A percentile compares a stretch with the other conserved stretches of the same genome.
Evolutionary conservation across 1,140 invertebrate species (phyloP).

Genomic region (Colletes gigas): DNA sequence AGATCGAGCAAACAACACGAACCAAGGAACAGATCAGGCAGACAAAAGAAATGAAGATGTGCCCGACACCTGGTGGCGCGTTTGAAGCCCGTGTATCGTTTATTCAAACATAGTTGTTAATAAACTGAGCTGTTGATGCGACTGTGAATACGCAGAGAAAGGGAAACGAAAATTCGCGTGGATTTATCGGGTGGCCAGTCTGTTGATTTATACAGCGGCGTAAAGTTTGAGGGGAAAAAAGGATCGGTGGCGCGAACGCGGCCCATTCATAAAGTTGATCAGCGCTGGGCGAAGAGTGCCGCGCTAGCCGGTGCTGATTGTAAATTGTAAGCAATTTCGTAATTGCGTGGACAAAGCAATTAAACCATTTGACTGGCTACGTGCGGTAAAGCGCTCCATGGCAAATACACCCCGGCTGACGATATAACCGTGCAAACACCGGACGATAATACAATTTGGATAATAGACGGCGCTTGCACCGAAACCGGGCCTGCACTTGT

Average conservation of each 20-base stretch:
- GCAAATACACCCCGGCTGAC: slow-evolving; percentile 66
- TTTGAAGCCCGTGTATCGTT: too few relatives aligned
- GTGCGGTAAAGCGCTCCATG: slow-evolving; percentile 61
- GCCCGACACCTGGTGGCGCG: too few relatives aligned
- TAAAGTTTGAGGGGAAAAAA: slow-evolving; percentile 55
- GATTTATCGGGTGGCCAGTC: slow-evolving; percentile 37
- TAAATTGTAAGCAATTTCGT: slow-evolving; percentile 77
- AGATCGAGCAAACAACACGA: too few relatives aligned
- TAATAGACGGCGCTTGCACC: slow-evolving; percentile 65
- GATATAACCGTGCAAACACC: slow-evolving; percentile 72
- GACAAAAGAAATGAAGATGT: too few relatives aligned
- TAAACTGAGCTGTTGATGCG: too few relatives aligned
- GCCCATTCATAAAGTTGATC: slow-evolving; percentile 47
- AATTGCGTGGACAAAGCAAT: slow-evolving; percentile 76
- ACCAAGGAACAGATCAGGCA: too few relatives aligned
- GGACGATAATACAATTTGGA: slow-evolving; percentile 75
- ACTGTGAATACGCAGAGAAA: too few relatives aligned
- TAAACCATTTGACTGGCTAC: slow-evolving; percentile 73
- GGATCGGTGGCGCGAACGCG: slow-evolving; percentile 5
- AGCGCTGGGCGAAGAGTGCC: slow-evolving; percentile 27
- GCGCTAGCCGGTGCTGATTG: slow-evolving; percentile 64
- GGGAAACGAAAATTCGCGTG: neutral
- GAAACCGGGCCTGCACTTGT: slow-evolving; percentile 33
- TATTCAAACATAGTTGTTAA: too few relatives aligned
- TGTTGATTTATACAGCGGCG: slow-evolving; percentile 58